Percentiles rank a stretch among this genome's conserved stretches.
phyloP scores from a whole-genome alignment of 2,113 vertebrate species.

The Motacilla alba region DNA sequence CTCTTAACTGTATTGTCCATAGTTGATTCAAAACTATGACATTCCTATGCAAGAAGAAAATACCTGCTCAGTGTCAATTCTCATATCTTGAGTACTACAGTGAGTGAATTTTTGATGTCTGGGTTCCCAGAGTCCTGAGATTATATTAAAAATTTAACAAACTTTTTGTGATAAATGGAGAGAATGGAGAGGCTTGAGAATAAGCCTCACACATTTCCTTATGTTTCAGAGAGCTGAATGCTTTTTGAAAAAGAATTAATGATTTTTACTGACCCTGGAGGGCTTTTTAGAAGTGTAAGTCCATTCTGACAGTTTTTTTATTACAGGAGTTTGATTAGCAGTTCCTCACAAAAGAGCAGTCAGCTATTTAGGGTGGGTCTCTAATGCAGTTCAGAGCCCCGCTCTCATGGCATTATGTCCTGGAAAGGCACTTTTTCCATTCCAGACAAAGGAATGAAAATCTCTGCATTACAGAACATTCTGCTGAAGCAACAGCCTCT shows the following conservation, averaged over 20 bases:
- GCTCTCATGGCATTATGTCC: accelerated
- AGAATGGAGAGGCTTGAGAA: not conserved
- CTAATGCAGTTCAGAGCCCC: not conserved
- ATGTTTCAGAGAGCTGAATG: not conserved
- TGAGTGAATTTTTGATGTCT: not conserved
- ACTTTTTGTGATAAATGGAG: not conserved
- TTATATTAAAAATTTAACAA: not conserved
- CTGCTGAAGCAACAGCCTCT: not conserved
- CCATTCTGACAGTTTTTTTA: not conserved
- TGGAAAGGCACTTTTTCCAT: not conserved
- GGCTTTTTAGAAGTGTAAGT: not conserved
- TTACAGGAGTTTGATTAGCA: not conserved
- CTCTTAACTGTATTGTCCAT: not conserved
- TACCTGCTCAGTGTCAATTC: not conserved
- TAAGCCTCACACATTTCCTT: not conserved
- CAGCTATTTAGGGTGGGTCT: not conserved
- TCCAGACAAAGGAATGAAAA: not conserved
- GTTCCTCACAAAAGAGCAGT: not conserved
- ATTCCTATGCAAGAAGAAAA: not conserved
- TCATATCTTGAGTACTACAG: not conserved
- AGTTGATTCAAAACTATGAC: not conserved
- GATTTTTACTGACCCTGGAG: not conserved
- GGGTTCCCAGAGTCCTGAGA: not conserved
- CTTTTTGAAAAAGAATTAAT: not conserved
- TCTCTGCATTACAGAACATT: not conserved